These are phyloP conservation scores for Caenorhabditis sinica DNA, from an alignment of 2,888 invertebrate species.

Conservation along the genomic window DNA sequence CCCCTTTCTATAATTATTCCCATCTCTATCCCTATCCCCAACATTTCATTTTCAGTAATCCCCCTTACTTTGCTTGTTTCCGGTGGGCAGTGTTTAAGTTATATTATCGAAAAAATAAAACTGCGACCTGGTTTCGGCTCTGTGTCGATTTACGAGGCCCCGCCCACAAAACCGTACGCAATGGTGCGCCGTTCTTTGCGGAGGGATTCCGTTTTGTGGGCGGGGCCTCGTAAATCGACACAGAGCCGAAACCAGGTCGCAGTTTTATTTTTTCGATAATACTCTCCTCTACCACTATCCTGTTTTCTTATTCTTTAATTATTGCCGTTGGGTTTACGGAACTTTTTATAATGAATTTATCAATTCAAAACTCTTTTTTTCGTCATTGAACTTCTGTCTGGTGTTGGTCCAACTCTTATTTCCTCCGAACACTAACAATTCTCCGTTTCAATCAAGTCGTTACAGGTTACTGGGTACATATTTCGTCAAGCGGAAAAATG, in stretches of 20 bases:
- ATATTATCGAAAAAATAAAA: no score
- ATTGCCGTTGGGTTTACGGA: constrained; percentile 25
- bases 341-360: constrained; percentile 13
- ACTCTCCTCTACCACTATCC: constrained; percentile 16
- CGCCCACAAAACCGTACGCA: no score
- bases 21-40: constrained; percentile 10
- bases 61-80: constrained; percentile 18
- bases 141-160: no score
- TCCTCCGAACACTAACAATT: constrained; percentile 12
- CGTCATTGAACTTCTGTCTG: background rate
- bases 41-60: background rate
- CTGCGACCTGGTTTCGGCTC: no score
- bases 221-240: no score
- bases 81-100: constrained; percentile 41
- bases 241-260: no score
- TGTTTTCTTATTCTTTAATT: constrained; percentile 13
- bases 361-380: background rate
- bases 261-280: no score
- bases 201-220: no score
- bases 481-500: constrained; percentile 47
- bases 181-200: no score
- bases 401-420: constrained; percentile 9
- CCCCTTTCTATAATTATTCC: background rate
- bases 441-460: background rate
- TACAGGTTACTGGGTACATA: constrained; percentile 32